phyloP scores from a whole-genome alignment of 2,113 vertebrate species.

The Narcine bancroftii region DNA sequence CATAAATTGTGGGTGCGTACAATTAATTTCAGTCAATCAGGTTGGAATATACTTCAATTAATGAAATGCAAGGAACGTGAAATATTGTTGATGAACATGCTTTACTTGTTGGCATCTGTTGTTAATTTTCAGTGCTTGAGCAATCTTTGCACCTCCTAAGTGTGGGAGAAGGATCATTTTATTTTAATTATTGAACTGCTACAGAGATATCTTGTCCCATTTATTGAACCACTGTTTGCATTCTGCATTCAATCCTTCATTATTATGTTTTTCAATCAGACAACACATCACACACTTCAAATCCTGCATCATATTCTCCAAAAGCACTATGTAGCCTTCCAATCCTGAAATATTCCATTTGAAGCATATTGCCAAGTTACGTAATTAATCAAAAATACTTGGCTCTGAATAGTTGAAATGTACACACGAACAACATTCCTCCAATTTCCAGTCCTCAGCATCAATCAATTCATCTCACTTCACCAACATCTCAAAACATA shows the following conservation, averaged over 20 bases:
- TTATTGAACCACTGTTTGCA: background rate
- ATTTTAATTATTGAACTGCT: background rate
- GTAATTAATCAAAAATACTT: conserved; percentile 8
- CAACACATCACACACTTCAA: background rate
- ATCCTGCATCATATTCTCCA: background rate
- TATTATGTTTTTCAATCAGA: background rate
- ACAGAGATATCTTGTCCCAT: background rate
- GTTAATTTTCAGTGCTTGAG: background rate
- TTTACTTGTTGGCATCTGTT: background rate
- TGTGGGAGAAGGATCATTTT: background rate
- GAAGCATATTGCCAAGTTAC: background rate
- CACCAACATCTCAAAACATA: background rate
- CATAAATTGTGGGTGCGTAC: background rate
- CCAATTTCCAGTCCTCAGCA: background rate
- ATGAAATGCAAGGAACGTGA: background rate
- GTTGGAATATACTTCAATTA: conserved; percentile 1
- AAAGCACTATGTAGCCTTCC: background rate
- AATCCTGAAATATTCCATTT: background rate
- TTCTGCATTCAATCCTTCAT: background rate
- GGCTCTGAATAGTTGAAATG: background rate
- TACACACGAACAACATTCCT: background rate
- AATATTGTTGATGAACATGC: background rate
- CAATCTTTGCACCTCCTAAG: background rate
- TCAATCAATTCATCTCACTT: conserved; percentile 5
- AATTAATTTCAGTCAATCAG: background rate